Conservation (phyloP, 2,888 invertebrate genomes). For the Rhagonycha fulva region DNA sequence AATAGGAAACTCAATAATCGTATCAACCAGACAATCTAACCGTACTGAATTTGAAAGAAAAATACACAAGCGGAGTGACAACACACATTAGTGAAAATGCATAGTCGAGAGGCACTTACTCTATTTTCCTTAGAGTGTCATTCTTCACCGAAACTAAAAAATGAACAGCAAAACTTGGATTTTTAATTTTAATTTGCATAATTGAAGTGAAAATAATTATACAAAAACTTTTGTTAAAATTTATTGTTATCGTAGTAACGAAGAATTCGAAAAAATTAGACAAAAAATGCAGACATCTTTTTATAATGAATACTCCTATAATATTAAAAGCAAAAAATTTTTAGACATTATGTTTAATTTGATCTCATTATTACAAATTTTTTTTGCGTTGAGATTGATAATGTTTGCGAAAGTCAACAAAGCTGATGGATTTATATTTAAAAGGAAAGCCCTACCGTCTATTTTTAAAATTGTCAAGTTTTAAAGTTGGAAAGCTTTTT, state of each 20-base stretch:
- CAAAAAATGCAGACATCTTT: neutral
- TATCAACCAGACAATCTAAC: too few species aligned
- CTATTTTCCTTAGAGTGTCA: neutral
- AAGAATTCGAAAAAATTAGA: neutral
- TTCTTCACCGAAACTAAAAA: neutral
- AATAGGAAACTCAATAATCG: too few species aligned
- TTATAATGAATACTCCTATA: neutral
- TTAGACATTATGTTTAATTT: neutral
- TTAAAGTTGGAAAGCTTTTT: neutral
- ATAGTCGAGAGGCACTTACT: neutral
- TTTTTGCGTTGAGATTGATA: neutral
- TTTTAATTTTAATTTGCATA: neutral
- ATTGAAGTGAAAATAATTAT: neutral
- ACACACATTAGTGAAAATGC: neutral
- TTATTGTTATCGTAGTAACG: neutral
- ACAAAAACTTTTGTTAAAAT: neutral
- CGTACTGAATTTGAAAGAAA: too few species aligned
- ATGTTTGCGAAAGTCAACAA: neutral
- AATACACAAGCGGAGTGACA: neutral
- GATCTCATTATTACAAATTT: neutral
- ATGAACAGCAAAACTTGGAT: neutral
- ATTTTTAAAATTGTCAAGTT: constrained; percentile 2
- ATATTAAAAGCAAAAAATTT: neutral
- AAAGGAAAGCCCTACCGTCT: neutral
- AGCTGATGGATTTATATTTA: neutral